Percentiles rank a stretch among this genome's conserved stretches.
phyloP scores from a whole-genome alignment of 2,797 vertebrate genomes.

The Acipenser transmontanus region DNA sequence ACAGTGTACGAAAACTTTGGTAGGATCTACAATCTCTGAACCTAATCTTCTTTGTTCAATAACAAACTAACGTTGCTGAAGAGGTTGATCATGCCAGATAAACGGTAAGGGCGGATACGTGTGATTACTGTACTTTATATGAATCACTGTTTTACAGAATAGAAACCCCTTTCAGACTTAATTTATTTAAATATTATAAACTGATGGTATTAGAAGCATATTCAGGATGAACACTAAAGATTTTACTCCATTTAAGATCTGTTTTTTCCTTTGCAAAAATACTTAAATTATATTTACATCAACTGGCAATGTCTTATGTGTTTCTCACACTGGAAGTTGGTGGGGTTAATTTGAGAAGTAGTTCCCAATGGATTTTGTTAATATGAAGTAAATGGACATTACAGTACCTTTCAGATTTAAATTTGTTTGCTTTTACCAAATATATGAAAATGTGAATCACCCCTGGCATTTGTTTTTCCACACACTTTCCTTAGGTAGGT shows the following conservation, averaged over 20 bases:
- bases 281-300: slow-evolving; percentile 56
- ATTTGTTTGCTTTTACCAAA: slow-evolving; percentile 53
- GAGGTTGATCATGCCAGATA: too few relatives aligned
- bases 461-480: slow-evolving; percentile 37
- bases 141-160: slow-evolving; percentile 13
- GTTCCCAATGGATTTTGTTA: slow-evolving; percentile 32
- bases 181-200: slow-evolving; percentile 55
- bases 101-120: neutral
- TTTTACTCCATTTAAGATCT: slow-evolving; percentile 29
- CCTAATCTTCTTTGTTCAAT: too few relatives aligned
- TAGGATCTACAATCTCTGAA: too few relatives aligned
- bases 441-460: slow-evolving; percentile 52
- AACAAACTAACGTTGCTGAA: too few relatives aligned
- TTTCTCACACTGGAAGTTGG: slow-evolving; percentile 28
- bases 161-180: slow-evolving; percentile 41
- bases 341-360: too few relatives aligned
- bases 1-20: too few relatives aligned
- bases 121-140: slow-evolving; percentile 13
- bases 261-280: slow-evolving; percentile 30
- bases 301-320: slow-evolving; percentile 24
- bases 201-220: slow-evolving; percentile 35
- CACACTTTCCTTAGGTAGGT: slow-evolving; percentile 36
- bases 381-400: slow-evolving; percentile 41
- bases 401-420: slow-evolving; percentile 47
- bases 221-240: slow-evolving; percentile 29